Evolutionary conservation across 2,113 vertebrate genomes (phyloP), one percentile per base, ranked within the genome.

Genomic region (Psittacus erithacus): DNA sequence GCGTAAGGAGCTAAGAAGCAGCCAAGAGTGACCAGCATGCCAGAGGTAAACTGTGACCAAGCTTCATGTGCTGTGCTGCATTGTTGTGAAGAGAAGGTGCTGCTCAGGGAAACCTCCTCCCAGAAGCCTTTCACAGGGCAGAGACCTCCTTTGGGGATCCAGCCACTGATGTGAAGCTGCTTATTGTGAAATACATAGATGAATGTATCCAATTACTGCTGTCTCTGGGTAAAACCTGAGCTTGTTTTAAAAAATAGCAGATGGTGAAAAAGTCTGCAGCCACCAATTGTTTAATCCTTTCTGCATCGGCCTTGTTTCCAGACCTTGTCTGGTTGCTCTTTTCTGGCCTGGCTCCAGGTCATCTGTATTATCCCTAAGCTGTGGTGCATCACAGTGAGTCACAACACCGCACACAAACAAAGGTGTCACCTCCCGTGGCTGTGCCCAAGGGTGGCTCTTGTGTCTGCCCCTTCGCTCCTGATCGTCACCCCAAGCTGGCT

Each of bases 141-240:
- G 75, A 75, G 88, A 46, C 52, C 25, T 2, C 16, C 57, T 76
- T 11, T 62, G 79, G 85, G 78, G 38, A 88, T 38, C 79, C 88
- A 74, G 3, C 46, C 82, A 6, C 46, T 27, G 44, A 31, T 7
- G 79, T 31, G 90, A 69, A 80, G 49, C 78, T 85, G 74, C 90
- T 92, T 11, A 25, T 27, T 80, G 82, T 0, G 0, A 80, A 94
- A 77, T 0, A 60, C 1, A 28, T 78, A 74, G 90, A 71, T 53
- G 85, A 90, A 31, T 3, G 19, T n/a, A 70, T 63, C 94, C 94
- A 92, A 57, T 94, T 92, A 86, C 83, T 91, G 53, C 86, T 94
- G 82, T 93, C 92, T 95, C 94, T 15, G 94, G 94, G 96, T 88
- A 80, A 94, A 96, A 96, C 95, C 65, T 81, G 76, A 94, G 85